phyloP scores from a whole-genome alignment of 2,797 vertebrate genomes.

The Micromesistius poutassou region DNA sequence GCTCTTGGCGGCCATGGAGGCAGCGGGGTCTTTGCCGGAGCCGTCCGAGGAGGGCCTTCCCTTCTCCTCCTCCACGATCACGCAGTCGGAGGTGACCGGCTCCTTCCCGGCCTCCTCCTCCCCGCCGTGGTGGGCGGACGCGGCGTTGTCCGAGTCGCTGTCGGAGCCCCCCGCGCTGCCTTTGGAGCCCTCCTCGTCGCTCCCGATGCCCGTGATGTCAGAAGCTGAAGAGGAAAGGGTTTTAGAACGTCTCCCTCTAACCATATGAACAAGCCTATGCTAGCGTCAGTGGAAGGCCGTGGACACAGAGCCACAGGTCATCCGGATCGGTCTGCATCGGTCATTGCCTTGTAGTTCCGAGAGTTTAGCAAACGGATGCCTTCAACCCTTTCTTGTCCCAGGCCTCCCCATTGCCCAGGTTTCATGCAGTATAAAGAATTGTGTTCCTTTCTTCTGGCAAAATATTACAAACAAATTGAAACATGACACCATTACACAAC shows the following conservation, averaged over 20 bases:
- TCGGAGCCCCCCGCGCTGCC: slow-evolving; percentile 82
- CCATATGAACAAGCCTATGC: neutral
- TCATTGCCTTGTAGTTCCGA: neutral
- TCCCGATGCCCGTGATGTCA: slow-evolving; percentile 91
- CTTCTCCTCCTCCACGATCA: slow-evolving; percentile 76
- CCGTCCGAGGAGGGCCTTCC: slow-evolving; percentile 73
- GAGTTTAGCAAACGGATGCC: neutral
- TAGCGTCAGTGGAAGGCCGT: neutral
- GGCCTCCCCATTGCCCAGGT: neutral
- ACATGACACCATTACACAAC: neutral
- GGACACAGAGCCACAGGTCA: neutral
- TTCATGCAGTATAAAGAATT: neutral
- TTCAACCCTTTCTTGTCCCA: neutral
- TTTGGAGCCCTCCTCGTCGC: slow-evolving; percentile 90
- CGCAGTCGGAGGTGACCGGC: slow-evolving; percentile 67
- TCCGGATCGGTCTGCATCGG: neutral
- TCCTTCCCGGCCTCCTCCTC: slow-evolving; percentile 73
- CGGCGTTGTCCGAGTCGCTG: slow-evolving; percentile 84
- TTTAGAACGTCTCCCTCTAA: neutral
- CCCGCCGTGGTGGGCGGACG: slow-evolving; percentile 76
- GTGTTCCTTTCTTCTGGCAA: neutral
- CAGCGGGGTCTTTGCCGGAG: slow-evolving; percentile 77
- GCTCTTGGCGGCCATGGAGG: slow-evolving; percentile 63
- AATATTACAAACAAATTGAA: neutral
- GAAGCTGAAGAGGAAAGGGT: slow-evolving; percentile 73